A percentile compares a stretch with the other conserved stretches of the same genome.
Evolutionary conservation across 2,113 vertebrate species (phyloP).

Genomic region (Crotalus tigris): DNA sequence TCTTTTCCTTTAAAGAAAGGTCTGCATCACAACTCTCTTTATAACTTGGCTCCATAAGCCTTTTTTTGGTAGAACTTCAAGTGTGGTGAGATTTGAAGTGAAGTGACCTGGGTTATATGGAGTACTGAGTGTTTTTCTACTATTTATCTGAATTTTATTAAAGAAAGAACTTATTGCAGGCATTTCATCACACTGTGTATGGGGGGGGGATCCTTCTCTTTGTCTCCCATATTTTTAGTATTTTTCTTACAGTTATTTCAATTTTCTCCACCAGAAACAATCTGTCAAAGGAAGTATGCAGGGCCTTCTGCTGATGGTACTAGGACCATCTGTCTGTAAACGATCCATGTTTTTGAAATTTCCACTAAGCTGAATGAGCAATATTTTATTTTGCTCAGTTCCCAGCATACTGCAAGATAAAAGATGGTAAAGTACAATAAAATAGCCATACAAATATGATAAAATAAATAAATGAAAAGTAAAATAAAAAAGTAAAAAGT

Average conservation of each 20-base stretch:
- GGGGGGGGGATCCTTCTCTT: neutral
- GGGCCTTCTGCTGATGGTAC: neutral
- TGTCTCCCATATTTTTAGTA: neutral
- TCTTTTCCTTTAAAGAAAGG: neutral
- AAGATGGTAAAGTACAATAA: neutral
- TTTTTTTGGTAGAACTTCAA: slow-evolving; percentile 12
- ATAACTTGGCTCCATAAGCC: slow-evolving; percentile 8
- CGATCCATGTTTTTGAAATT: neutral
- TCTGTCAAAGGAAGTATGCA: neutral
- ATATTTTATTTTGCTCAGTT: neutral
- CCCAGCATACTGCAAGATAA: neutral
- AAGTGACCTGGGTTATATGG: neutral
- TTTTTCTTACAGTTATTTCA: neutral
- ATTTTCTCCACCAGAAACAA: neutral
- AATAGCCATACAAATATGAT: neutral
- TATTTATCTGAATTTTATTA: neutral
- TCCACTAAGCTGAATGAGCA: neutral
- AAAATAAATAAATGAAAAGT: neutral
- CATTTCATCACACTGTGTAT: neutral
- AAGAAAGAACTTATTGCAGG: neutral
- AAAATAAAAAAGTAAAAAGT: neutral
- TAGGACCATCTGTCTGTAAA: neutral
- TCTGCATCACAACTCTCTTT: neutral
- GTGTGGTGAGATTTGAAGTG: slow-evolving; percentile 23
- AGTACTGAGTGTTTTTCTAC: neutral